A percentile compares a stretch with the other conserved stretches of the same genome.
These are phyloP conservation scores for Syngnathus floridae DNA, from an alignment of 2,113 vertebrate species.

Conservation along the genomic window DNA sequence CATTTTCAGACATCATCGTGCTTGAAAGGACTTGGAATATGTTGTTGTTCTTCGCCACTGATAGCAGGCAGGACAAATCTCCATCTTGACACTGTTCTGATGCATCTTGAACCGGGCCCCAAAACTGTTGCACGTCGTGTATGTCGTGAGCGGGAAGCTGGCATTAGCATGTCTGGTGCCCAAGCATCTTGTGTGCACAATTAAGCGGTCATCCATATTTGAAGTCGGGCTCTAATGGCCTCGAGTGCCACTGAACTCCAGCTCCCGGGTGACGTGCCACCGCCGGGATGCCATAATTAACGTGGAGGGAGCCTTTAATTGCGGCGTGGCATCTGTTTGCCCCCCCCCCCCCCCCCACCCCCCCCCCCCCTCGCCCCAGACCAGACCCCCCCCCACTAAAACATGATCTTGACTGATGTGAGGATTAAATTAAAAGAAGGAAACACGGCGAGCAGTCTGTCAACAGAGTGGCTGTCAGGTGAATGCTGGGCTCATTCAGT, in stretches of 20 bases:
- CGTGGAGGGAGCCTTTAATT: constrained; percentile 96
- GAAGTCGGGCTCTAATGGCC: constrained; percentile 93
- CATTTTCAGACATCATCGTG: too few species aligned
- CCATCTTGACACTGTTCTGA: neutral
- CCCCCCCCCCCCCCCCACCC: constrained; percentile 77
- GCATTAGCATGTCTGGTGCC: neutral
- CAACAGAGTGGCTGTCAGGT: constrained; percentile 68
- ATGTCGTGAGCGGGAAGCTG: neutral
- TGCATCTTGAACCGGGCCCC: too few species aligned
- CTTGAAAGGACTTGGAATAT: too few species aligned
- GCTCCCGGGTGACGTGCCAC: constrained; percentile 76
- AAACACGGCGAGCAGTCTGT: constrained; percentile 58
- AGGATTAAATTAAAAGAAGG: constrained; percentile 57
- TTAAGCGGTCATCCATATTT: constrained; percentile 96
- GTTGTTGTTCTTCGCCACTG: too few species aligned
- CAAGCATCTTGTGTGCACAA: constrained; percentile 82
- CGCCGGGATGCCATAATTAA: constrained; percentile 94
- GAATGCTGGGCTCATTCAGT: constrained; percentile 65
- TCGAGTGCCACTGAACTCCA: constrained; percentile 86
- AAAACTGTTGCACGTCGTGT: neutral
- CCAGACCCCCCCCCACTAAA: constrained; percentile 60
- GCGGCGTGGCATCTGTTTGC: constrained; percentile 92
- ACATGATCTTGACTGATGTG: constrained; percentile 67
- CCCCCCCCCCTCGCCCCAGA: constrained; percentile 28
- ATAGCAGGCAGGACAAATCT: too few species aligned